Conservation (phyloP, 2,797 vertebrate genomes). For the Macropus fuliginosus region DNA sequence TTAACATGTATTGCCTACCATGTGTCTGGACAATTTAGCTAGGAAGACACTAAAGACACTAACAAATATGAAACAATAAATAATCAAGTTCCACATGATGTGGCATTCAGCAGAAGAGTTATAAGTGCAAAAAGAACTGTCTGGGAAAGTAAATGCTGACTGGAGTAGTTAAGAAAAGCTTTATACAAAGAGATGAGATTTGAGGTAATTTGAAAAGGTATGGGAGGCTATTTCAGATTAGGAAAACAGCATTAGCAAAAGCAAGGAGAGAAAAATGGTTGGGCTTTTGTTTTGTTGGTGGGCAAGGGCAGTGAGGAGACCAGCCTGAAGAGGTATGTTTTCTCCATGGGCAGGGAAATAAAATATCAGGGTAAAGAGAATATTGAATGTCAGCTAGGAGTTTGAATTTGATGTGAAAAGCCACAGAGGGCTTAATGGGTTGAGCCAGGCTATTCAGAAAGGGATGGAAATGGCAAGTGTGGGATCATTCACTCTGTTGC, state of each 20-base stretch:
- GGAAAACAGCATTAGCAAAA: not conserved
- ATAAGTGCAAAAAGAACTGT: not conserved
- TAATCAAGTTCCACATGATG: not conserved
- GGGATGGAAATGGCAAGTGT: not conserved
- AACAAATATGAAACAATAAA: conserved; percentile 4
- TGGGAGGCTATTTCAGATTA: not conserved
- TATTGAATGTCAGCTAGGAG: not conserved
- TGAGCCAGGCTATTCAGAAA: not conserved
- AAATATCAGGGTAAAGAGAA: not conserved
- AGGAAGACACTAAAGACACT: conserved; percentile 13
- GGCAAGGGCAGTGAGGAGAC: not conserved
- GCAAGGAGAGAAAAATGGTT: not conserved
- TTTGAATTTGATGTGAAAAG: not conserved
- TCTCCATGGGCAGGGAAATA: not conserved
- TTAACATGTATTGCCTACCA: not conserved
- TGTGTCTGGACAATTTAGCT: not conserved
- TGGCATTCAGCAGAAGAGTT: not conserved
- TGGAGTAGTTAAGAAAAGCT: not conserved
- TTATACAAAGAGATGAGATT: not conserved
- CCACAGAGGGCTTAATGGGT: not conserved
- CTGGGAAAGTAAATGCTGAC: not conserved
- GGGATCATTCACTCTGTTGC: not conserved
- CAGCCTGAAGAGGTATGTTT: not conserved
- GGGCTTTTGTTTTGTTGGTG: not conserved
- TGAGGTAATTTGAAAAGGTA: conserved; percentile 17